phyloP scores from a whole-genome alignment of 92 coral and sea anemone species.

The Actinostola sp. region DNA sequence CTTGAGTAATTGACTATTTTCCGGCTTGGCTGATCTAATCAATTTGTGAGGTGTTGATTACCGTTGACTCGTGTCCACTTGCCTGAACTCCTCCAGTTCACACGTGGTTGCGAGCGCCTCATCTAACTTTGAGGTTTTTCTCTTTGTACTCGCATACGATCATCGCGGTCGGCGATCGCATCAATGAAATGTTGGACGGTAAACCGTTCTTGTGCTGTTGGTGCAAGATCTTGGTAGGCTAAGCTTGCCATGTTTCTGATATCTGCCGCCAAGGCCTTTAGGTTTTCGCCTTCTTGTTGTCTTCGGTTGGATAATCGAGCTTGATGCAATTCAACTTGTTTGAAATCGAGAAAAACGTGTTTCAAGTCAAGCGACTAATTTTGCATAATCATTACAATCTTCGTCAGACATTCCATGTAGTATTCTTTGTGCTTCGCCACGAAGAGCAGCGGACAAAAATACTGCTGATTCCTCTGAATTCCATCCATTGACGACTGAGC shows the following conservation, averaged over 20 bases:
- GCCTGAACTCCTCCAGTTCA: conserved; percentile 35
- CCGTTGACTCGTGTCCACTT: conserved; percentile 15
- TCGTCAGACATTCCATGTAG: conserved; percentile 39
- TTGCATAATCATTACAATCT: conserved; percentile 36
- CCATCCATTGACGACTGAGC: conserved; percentile 51
- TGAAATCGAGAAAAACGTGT: conserved; percentile 34
- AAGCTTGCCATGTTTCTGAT: conserved; percentile 17
- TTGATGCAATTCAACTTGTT: conserved; percentile 54
- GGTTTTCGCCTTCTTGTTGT: conserved; percentile 52
- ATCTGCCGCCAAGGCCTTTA: conserved; percentile 38
- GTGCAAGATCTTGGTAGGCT: conserved; percentile 52
- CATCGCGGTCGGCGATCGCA: conserved; percentile 33
- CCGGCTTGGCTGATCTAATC: no score
- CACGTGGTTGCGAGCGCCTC: conserved; percentile 37
- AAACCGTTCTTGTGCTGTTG: conserved; percentile 44
- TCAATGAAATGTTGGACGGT: conserved; percentile 59
- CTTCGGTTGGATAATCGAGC: conserved; percentile 44
- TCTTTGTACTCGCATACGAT: conserved; percentile 33
- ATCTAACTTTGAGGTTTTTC: conserved; percentile 45
- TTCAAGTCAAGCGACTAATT: conserved; percentile 43
- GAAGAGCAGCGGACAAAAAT: conserved; percentile 52
- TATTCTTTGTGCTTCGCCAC: conserved; percentile 50
- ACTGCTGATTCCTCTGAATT: conserved; percentile 44
- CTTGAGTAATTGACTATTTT: background rate
- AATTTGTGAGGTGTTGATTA: no score